phyloP scores from a whole-genome alignment of 2,888 invertebrate species.

The Sphaerophoria taeniata region DNA sequence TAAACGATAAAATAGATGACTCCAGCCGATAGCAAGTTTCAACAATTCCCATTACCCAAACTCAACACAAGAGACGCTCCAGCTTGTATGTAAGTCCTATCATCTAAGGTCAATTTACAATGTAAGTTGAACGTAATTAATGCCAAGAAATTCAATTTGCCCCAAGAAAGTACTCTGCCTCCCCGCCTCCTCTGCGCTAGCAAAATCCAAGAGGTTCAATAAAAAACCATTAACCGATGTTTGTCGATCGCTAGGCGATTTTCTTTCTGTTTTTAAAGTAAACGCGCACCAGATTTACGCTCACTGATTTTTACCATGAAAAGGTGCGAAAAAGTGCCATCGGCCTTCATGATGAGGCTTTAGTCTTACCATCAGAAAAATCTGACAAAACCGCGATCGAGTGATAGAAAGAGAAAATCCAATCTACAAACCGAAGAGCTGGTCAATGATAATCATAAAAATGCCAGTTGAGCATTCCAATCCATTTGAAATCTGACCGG shows the following conservation, averaged over 20 bases:
- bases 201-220: constrained; percentile 45
- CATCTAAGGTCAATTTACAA: constrained; percentile 37
- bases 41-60: background rate
- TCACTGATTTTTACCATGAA: constrained; percentile 19
- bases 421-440: constrained; percentile 13
- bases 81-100: no score
- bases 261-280: background rate
- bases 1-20: constrained; percentile 53
- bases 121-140: constrained; percentile 65
- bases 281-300: background rate
- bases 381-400: background rate
- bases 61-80: constrained; percentile 11
- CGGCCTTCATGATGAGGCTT: constrained; percentile 42
- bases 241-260: constrained; percentile 50
- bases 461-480: constrained; percentile 34
- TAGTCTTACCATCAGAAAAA: background rate
- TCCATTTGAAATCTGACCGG: constrained; percentile 45
- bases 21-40: constrained; percentile 62
- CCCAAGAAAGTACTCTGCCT: constrained; percentile 48
- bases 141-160: constrained; percentile 70
- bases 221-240: constrained; percentile 68
- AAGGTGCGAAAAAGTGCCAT: constrained; percentile 68
- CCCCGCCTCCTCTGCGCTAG: no score
- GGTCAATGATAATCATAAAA: constrained; percentile 56
- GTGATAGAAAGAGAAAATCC: constrained; percentile 33